Base-by-base conservation (phyloP, 2,888 invertebrate genomes). In the Chaetogeoica ovagalla region DNA sequence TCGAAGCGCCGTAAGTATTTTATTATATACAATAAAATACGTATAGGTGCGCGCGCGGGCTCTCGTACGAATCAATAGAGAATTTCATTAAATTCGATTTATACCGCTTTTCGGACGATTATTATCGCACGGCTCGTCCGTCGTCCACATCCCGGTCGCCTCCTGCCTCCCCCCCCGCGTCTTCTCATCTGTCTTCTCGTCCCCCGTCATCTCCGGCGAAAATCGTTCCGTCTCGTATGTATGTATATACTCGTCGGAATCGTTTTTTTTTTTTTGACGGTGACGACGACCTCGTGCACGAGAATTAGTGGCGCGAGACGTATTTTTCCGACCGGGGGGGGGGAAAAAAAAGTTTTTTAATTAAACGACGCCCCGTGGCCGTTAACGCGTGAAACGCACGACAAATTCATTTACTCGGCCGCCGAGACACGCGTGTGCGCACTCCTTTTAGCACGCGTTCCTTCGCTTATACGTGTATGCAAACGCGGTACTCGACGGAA, bases 261-360 rank as follows among this genome's bases (percentile, higher is more conserved):
- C 72, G 48, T 52, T 63, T 73, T 52, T 30, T 30, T n/a, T n/a
- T n/a, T n/a, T n/a, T n/a, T n/a, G n/a, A n/a, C n/a, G 21, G 17
- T 5, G 39, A 21, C 11, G 37, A 63, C 55, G 52, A 17, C 6
- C 23, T 3, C 6, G 30, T 4, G 30, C 30, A 4, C 30, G 30
- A 1, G 30, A 30, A 4, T 30, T 4, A 30, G 4, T 30, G 17
- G 59, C 15, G 23, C 17, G 30, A n/a, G 7, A 13, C 23, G 65
- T 70, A 71, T 77, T 63, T 81, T 82, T 65, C 17, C 59, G 59
- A 17, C n/a, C 30, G 30, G 4, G 30, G 30, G n/a, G n/a, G n/a
- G n/a, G n/a, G n/a, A n/a, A n/a, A n/a, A n/a, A 43, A 82, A 69
- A 74, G 62, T 66, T 82, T 81, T 71, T 81, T 65, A 55, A 74